Evolutionary conservation across 2,797 vertebrate genomes (phyloP), one percentile per base, ranked within the genome.

Genomic region (Notolabrus celidotus): DNA sequence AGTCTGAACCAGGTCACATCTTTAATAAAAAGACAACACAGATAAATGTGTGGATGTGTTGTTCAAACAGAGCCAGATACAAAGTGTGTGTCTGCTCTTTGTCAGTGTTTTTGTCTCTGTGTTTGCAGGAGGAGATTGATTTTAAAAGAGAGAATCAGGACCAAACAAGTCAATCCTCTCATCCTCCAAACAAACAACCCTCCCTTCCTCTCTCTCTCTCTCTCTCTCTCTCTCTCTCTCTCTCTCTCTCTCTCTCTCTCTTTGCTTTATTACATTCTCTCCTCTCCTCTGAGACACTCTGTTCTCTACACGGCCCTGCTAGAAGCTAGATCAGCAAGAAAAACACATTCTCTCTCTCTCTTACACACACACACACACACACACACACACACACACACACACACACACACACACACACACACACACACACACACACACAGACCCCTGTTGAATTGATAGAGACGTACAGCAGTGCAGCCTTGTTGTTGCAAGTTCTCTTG

Each of bases 201-300:
- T 7, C 3, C 17, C 7, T 8, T 17, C 2, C 43, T 5, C 19
- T 17, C 20, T 15, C 23, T 39, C 42, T 11, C 29, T 29, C 51
- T 47, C 25, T 45, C 20, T 43, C 50, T 52, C 29, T 53, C 20
- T 43, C 54, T 12, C 50, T 31, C 14, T 51, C 22, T 31, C 15
- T 8, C 42, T 19, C 42, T 10, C 42, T 19, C 46, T 2, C 46
- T 15, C 22, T 15, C 23, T 8, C 46, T 39, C 42, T 19, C 39
- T 58, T 71, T 63, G 55, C 50, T 65, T 71, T 77, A 61, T 74
- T 65, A 65, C 42, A 68, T 62, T 60, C 34, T 51, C 12, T 58
- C 54, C 43, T 55, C 20, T 62, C 74, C 49, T 66, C 43, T 39
- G 55, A 72, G 67, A 51, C 34, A 43, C 10, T 52, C 38, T 67